Evolutionary conservation across 2,113 vertebrate genomes (phyloP).

Genomic region (Isichthys henryi): DNA sequence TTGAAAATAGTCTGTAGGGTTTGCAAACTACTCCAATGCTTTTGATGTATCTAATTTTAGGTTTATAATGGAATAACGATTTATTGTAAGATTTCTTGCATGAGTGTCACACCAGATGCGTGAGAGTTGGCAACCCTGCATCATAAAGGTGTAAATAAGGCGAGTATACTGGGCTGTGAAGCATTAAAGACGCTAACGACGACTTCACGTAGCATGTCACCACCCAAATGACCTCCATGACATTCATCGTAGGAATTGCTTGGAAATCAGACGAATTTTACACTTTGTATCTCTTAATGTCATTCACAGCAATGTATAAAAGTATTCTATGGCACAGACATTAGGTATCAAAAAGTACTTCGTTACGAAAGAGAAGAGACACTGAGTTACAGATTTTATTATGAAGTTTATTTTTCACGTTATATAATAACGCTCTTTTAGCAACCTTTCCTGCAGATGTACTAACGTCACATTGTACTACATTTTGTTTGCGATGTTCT

Average conservation of each 20-base stretch:
- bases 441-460: background rate
- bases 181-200: background rate
- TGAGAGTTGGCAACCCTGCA: background rate
- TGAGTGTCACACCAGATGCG: background rate
- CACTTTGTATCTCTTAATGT: background rate
- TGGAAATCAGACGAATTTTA: background rate
- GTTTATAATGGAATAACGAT: background rate
- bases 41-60: background rate
- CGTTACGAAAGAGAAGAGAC: background rate
- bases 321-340: background rate
- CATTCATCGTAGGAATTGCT: background rate
- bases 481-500: background rate
- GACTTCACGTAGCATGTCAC: background rate
- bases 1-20: background rate
- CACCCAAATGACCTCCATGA: background rate
- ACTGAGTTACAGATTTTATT: background rate
- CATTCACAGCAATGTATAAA: background rate
- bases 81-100: background rate
- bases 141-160: background rate
- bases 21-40: background rate
- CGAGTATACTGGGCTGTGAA: background rate
- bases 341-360: background rate
- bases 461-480: background rate
- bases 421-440: background rate
- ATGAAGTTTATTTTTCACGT: background rate